Evolutionary conservation across 1,140 invertebrate species (phyloP), one percentile per base, ranked within the genome.

Genomic region (Drosophila littoralis): DNA sequence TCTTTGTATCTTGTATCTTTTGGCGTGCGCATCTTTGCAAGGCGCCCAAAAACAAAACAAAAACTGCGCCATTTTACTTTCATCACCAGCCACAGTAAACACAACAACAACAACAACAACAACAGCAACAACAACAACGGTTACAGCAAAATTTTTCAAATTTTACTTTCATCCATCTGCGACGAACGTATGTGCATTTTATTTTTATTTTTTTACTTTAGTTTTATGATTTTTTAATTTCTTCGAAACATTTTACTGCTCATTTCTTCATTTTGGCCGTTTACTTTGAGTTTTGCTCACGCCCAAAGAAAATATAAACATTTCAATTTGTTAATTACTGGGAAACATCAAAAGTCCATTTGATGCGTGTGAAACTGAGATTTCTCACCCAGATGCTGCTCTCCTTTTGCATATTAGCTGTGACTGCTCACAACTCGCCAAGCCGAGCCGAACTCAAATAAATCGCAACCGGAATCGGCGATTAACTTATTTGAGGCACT

Each of bases 161-260:
- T 79, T 77, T 86, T 88, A 86, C 83, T 86, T 86, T 86, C 83
- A 86, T 79, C 54, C 82, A 86, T 79, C 73, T 77, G 42, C 64
- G 40, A 64, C 38, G 38, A 65, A 13, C 36, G 42, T 35, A n/a
- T 54, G 51, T 57, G 64, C 43, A 67, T 59, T 77, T 79, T 61
- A 60, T 79, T 69, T 68, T 52, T 36, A 42, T 65, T 59, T 79
- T 69, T 68, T 52, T 36, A 42, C 70, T 59, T 81, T 50, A 77
- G 54, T 74, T 50, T 82, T 66, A 60, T 48, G 43, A 64, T 67
- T 78, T 66, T 42, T 67, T 75, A 70, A 22, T 55, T 40, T 74
- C 32, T 45, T 22, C 10, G 22, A 48, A 42, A 36, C 38, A 54
- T 64, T 79, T 65, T 68, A 63, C 36, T 60, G 45, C 58, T 54